Evolutionary conservation across 2,113 vertebrate genomes (phyloP).

Genomic region (Megaleporinus macrocephalus): DNA sequence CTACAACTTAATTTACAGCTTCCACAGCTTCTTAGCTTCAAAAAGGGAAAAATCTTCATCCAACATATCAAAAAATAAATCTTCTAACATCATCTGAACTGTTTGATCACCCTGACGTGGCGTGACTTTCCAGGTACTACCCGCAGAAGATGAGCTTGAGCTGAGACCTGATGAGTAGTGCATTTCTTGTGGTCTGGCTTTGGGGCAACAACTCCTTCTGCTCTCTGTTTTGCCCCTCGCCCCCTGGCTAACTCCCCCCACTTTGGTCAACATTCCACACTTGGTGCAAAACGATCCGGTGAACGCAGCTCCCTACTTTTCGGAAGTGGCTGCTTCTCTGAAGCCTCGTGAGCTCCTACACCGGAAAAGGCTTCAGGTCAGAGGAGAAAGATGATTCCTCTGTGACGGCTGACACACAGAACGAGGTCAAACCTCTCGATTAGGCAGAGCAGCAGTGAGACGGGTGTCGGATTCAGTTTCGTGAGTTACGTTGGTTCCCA

Average conservation of each 20-base stretch:
- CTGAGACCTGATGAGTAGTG: neutral
- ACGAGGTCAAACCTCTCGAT: neutral
- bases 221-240: neutral
- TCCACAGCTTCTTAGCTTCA: too few relatives aligned
- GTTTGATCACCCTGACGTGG: too few relatives aligned
- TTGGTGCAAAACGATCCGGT: neutral
- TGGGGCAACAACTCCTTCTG: neutral
- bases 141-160: neutral
- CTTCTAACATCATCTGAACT: too few relatives aligned
- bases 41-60: too few relatives aligned
- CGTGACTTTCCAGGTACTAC: too few relatives aligned
- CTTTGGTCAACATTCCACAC: conserved; percentile 6
- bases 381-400: neutral
- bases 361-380: neutral
- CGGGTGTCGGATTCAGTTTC: neutral
- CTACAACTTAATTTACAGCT: too few relatives aligned
- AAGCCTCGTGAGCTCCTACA: neutral
- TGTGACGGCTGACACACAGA: neutral
- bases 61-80: too few relatives aligned
- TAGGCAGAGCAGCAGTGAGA: neutral
- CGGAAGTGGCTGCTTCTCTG: neutral
- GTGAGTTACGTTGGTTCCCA: neutral
- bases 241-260: too few relatives aligned
- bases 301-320: neutral
- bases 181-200: neutral